Evolutionary conservation across 2,113 vertebrate genomes (phyloP), one percentile per base, ranked within the genome.

Genomic region (Scophthalmus maximus): DNA sequence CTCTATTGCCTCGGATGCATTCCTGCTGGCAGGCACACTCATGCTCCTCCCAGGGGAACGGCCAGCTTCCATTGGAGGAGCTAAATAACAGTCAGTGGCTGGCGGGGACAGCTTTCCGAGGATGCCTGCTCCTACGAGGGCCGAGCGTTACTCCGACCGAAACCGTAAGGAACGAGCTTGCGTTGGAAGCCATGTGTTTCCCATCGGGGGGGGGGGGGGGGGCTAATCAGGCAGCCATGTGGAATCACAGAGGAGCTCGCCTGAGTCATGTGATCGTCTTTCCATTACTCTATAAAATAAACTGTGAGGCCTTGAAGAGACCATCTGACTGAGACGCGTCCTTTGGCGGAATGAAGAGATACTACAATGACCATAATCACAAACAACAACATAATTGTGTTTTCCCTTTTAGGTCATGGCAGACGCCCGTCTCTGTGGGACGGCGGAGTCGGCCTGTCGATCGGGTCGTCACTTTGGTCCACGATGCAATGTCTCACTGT

Each of bases 61-160:
- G 78, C 70, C 85, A 75, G 73, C 79, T 85, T 85, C 83, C 83
- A 78, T 77, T 84, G 79, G 79, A 82, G n/a, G 79, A 81, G 88
- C 88, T 90, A 87, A 88, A 88, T 89, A 91, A 93, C 89, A 87
- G 86, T 88, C 87, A 79, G 86, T 60, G 74, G 77, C 81, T 73
- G 68, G 80, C 58, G 70, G 79, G 88, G 85, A 88, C 74, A 79
- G 68, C 64, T 78, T 83, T 89, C 71, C 81, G 85, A 87, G 59
- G 89, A 88, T 73, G 84, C 78, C 84, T 79, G 78, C 76, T 87
- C 83, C 88, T 87, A n/a, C 83, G 81, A 84, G 80, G 70, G 58
- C 77, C 14, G 78, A 73, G 65, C 49, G 60, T 80, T 57, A 32
- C 63, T 65, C 62, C 66, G 55, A 73, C 74, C 52, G 29, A 72